phyloP scores from a whole-genome alignment of 2,797 vertebrate species.

The Paguma larvata region DNA sequence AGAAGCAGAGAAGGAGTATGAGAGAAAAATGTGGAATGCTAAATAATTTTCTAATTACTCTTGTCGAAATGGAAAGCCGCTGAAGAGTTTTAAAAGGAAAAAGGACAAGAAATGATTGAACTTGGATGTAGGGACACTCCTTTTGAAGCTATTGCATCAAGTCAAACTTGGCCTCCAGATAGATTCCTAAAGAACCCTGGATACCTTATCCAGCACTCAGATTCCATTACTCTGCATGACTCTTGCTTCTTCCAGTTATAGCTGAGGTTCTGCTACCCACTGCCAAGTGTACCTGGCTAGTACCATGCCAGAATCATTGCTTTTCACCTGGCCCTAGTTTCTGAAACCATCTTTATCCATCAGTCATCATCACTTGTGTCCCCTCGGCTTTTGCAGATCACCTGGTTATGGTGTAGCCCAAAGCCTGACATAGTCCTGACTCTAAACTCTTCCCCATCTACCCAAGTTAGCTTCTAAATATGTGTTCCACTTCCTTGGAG shows the following conservation, averaged over 20 bases:
- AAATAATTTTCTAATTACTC: background rate
- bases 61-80: background rate
- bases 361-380: background rate
- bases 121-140: background rate
- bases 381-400: background rate
- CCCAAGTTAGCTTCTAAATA: background rate
- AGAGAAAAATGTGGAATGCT: background rate
- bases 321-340: background rate
- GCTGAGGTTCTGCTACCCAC: background rate
- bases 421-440: background rate
- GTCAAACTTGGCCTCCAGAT: background rate
- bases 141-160: background rate
- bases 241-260: background rate
- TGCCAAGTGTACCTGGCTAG: background rate
- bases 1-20: background rate
- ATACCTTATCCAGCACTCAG: too few species aligned
- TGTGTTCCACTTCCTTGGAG: background rate
- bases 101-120: background rate
- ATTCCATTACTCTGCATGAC: accelerated
- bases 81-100: background rate
- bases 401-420: background rate
- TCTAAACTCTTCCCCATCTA: background rate
- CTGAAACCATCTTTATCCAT: background rate
- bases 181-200: background rate
- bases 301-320: background rate